Percentiles rank a stretch among this genome's conserved stretches.
phyloP scores from a whole-genome alignment of 2,113 vertebrate genomes.

The Tamias sibiricus region DNA sequence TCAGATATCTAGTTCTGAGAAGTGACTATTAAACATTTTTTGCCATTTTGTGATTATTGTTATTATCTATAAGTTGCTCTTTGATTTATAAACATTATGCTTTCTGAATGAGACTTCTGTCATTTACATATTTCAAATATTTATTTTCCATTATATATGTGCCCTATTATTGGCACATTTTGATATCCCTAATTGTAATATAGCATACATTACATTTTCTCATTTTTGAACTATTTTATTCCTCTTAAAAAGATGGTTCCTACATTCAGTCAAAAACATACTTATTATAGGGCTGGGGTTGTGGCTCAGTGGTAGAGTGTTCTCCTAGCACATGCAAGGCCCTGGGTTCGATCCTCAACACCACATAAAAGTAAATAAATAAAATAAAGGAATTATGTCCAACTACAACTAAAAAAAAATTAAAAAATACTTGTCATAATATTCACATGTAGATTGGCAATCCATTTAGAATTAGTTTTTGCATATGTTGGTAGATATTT shows the following conservation, averaged over 20 bases:
- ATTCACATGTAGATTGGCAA: neutral
- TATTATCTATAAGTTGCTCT: neutral
- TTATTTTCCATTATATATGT: neutral
- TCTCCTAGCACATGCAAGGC: no score
- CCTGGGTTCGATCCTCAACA: no score
- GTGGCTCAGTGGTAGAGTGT: no score
- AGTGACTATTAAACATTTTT: neutral
- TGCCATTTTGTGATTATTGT: neutral
- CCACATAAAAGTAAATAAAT: no score
- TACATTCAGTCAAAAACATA: neutral
- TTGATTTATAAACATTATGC: fast-evolving
- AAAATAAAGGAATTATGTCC: no score
- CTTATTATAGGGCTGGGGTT: no score
- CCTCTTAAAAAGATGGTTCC: neutral
- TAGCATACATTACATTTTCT: neutral
- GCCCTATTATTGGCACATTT: neutral
- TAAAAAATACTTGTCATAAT: no score
- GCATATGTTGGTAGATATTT: neutral
- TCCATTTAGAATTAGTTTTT: neutral
- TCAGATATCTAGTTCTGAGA: neutral
- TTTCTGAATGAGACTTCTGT: neutral
- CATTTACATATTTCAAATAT: neutral
- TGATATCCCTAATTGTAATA: neutral
- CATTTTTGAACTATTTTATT: neutral
- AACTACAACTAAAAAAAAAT: no score